Conservation (phyloP, 2,888 invertebrate species). For the Drosophila formosana region DNA sequence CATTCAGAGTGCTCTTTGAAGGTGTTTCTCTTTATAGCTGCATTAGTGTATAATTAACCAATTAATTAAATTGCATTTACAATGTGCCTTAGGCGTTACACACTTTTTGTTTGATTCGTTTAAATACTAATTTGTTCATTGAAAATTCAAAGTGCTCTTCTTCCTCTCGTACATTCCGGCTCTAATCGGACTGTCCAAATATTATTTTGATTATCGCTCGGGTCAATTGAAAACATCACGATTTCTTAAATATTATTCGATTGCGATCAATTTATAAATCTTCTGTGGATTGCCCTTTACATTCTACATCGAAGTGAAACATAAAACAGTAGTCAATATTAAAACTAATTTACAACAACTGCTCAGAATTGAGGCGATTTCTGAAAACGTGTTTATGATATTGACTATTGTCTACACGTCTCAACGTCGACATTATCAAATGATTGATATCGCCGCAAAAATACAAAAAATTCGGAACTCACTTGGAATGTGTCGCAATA, state of each 20-base stretch:
- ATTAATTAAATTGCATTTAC: constrained; percentile 35
- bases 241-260: constrained; percentile 6
- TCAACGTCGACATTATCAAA: background rate
- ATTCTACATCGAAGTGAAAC: background rate
- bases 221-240: constrained; percentile 2
- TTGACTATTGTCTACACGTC: background rate
- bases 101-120: background rate
- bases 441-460: background rate
- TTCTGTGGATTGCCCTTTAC: background rate
- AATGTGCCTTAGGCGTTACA: background rate
- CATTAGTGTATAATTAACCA: constrained; percentile 38
- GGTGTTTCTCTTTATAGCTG: constrained; percentile 30
- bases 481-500: background rate
- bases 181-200: constrained; percentile 4
- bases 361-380: background rate
- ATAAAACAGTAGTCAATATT: background rate
- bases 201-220: constrained; percentile 1
- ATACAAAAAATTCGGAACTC: background rate
- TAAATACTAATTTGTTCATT: background rate
- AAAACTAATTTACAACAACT: background rate
- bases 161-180: constrained; percentile 1
- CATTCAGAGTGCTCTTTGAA: constrained; percentile 27
- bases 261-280: background rate
- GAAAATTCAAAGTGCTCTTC: background rate
- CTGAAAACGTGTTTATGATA: background rate